Evolutionary conservation across 2,888 invertebrate species (phyloP).

Genomic region (Lacanobia wlatinum): DNA sequence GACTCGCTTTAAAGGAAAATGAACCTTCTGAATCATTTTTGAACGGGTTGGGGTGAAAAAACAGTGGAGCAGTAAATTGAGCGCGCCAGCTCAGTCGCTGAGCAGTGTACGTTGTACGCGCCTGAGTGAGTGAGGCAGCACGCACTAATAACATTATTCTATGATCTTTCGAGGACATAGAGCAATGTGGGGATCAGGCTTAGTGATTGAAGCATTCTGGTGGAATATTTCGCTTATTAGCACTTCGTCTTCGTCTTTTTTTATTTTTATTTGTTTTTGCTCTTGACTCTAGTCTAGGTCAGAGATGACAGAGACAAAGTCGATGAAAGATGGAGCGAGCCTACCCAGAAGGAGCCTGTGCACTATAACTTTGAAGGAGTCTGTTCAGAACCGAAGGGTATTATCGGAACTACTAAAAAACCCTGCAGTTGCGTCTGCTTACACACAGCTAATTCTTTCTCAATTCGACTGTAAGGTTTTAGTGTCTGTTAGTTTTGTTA

Average conservation of each 20-base stretch:
- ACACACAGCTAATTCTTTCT: too few species aligned
- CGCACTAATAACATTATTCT: conserved; percentile 37
- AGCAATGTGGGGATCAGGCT: neutral
- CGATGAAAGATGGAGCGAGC: too few species aligned
- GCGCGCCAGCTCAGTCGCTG: conserved; percentile 56
- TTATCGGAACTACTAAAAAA: neutral
- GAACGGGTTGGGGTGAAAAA: conserved; percentile 39
- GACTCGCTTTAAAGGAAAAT: neutral
- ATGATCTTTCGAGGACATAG: conserved; percentile 10
- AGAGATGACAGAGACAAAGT: too few species aligned
- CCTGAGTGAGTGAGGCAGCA: conserved; percentile 28
- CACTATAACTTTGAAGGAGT: too few species aligned
- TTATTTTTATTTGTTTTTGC: too few species aligned
- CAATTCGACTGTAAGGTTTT: too few species aligned
- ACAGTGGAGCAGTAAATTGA: conserved; percentile 75
- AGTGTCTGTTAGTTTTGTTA: too few species aligned
- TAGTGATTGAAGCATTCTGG: neutral
- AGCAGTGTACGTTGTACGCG: conserved; percentile 33
- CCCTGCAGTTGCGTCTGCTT: neutral
- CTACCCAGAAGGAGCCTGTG: too few species aligned
- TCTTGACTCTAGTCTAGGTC: too few species aligned
- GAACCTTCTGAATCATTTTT: conserved; percentile 20
- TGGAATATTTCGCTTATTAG: neutral
- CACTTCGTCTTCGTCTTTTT: neutral
- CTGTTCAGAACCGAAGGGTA: neutral